These are phyloP conservation scores for Globia sparganii DNA, from an alignment of 2,888 invertebrate species.

Conservation along the genomic window DNA sequence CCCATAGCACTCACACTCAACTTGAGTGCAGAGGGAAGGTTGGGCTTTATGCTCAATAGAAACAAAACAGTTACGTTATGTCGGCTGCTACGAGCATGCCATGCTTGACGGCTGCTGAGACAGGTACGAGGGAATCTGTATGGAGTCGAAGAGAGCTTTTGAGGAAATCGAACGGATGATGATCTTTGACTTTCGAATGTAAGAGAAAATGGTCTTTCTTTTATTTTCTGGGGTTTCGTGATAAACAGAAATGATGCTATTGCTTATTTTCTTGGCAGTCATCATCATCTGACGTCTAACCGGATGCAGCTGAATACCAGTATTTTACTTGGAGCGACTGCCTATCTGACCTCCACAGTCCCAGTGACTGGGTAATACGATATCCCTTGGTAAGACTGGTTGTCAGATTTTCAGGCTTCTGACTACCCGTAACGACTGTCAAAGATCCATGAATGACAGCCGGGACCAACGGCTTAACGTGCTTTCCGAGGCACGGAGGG, in stretches of 20 bases:
- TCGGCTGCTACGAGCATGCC: conserved; percentile 22
- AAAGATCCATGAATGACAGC: no score
- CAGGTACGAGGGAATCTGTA: background rate
- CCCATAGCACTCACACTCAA: conserved; percentile 58
- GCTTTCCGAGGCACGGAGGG: no score
- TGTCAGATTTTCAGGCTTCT: no score
- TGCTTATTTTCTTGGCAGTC: background rate
- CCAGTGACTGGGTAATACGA: no score
- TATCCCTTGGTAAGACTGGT: no score
- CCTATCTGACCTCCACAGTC: no score
- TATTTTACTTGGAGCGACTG: no score
- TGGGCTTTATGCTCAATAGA: conserved; percentile 54
- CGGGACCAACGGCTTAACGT: no score
- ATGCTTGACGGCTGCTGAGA: conserved; percentile 8
- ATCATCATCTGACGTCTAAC: no score
- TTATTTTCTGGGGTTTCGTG: background rate
- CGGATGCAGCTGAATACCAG: no score
- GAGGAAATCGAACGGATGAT: conserved; percentile 12
- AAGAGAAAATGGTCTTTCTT: background rate
- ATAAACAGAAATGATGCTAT: background rate
- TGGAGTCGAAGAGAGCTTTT: conserved; percentile 5
- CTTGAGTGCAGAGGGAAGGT: conserved; percentile 60
- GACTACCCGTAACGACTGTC: no score
- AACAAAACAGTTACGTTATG: conserved; percentile 47
- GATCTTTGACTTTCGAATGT: background rate